Evolutionary conservation across 2,888 invertebrate genomes (phyloP).

Genomic region (Brassicogethes aeneus): DNA sequence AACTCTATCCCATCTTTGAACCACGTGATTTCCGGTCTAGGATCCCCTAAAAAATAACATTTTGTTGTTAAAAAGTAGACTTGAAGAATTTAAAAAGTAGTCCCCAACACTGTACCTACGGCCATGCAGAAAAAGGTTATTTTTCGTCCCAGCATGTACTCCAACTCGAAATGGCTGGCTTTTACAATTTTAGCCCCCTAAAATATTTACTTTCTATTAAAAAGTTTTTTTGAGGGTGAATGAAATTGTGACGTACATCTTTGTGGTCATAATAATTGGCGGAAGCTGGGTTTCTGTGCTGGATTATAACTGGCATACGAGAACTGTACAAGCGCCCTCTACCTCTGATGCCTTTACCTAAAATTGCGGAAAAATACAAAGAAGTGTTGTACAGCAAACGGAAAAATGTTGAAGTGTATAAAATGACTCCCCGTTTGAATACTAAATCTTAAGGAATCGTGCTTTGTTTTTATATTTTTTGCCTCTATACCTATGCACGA

Average conservation of each 20-base stretch:
- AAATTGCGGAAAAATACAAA: constrained; percentile 4
- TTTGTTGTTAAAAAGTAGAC: background rate
- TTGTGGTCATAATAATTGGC: constrained; percentile 55
- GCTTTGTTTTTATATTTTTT: too few relatives aligned
- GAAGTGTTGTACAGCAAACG: background rate
- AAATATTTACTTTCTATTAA: constrained; percentile 20
- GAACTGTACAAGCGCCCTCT: constrained; percentile 43
- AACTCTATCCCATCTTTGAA: constrained; percentile 68
- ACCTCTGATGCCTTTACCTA: constrained; percentile 32
- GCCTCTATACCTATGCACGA: too few relatives aligned
- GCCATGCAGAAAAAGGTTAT: constrained; percentile 70
- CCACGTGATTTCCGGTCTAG: constrained; percentile 68
- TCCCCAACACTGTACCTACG: constrained; percentile 43
- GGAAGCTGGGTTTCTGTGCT: constrained; percentile 48
- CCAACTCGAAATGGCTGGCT: constrained; percentile 62
- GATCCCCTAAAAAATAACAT: constrained; percentile 43
- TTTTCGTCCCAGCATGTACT: constrained; percentile 66
- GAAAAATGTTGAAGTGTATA: too few relatives aligned
- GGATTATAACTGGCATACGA: constrained; percentile 47
- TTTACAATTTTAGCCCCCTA: constrained; percentile 63
- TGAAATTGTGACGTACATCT: constrained; percentile 40
- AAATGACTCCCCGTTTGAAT: too few relatives aligned
- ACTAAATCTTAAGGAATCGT: too few relatives aligned
- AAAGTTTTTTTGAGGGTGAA: constrained; percentile 1
- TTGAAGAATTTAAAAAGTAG: too few relatives aligned